A percentile compares a stretch with the other conserved stretches of the same genome.
These are phyloP conservation scores for Lycia hirtaria DNA, from an alignment of 2,888 invertebrate genomes.

Conservation along the genomic window DNA sequence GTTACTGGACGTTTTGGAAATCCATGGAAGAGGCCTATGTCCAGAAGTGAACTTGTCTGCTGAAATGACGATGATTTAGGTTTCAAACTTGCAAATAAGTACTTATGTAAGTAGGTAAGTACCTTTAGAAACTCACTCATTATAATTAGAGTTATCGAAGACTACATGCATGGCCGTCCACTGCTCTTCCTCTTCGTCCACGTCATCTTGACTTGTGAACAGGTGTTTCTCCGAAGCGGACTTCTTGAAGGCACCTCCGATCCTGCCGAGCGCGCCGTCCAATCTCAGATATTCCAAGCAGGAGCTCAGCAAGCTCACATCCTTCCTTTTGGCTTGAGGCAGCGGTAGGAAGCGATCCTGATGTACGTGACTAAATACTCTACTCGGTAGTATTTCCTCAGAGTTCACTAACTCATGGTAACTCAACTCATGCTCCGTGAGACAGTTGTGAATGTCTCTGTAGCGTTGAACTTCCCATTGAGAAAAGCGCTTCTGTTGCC, in stretches of 20 bases:
- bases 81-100: too few relatives aligned
- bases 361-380: slow-evolving; percentile 85
- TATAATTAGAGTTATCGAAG: slow-evolving; percentile 71
- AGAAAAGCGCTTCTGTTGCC: slow-evolving; percentile 91
- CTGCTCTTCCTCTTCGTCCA: slow-evolving; percentile 53
- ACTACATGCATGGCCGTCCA: slow-evolving; percentile 75
- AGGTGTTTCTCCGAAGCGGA: slow-evolving; percentile 61
- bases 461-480: slow-evolving; percentile 86
- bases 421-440: slow-evolving; percentile 82
- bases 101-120: too few relatives aligned
- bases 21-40: too few relatives aligned
- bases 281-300: slow-evolving; percentile 59
- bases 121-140: slow-evolving; percentile 70
- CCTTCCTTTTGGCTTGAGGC: slow-evolving; percentile 51
- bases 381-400: slow-evolving; percentile 58
- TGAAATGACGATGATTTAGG: too few relatives aligned
- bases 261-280: slow-evolving; percentile 46
- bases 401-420: slow-evolving; percentile 65
- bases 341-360: slow-evolving; percentile 82
- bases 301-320: slow-evolving; percentile 45
- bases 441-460: slow-evolving; percentile 86
- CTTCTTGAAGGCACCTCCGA: background rate
- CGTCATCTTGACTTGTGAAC: slow-evolving; percentile 64
- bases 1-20: too few relatives aligned
- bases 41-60: too few relatives aligned